Evolutionary conservation across 2,888 invertebrate genomes (phyloP), one percentile per base, ranked within the genome.

Genomic region (Macrophya annulata): DNA sequence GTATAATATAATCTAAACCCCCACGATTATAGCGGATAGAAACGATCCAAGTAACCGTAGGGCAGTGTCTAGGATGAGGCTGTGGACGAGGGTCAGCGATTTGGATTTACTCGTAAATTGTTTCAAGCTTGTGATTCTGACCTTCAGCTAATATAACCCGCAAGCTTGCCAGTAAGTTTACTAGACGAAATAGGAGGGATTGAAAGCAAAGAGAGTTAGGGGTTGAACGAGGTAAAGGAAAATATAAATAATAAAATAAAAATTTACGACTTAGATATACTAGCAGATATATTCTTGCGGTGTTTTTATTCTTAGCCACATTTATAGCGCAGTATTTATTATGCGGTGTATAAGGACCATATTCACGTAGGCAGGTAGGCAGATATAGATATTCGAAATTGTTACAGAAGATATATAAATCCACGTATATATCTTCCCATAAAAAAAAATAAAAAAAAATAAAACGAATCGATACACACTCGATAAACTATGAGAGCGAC

Each of bases 41-140:
- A 68, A 8, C 68, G 37, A 2, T 4, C 37, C 37, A 25, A 25
- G 21, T 10, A 68, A 68, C 17, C 62, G 62, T 25, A 68, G 37
- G 37, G 68, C 37, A 68, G 31, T 37, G 68, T 37, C 1, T 37
- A 68, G 31, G 37, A 37, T 25, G 31, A 37, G 68, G 37, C 31
- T 37, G 25, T 37, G 68, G 37, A 68, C 68, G 68, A 68, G 68
- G 68, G 68, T 68, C 68, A 37, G 1, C 37, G 68, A 68, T 37
- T 37, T 37, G 37, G 68, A 68, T 68, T 68, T 68, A 4, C 37
- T 68, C 68, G 37, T 37, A 68, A 68, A 68, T 68, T 68, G 68
- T 68, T 68, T 68, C 68, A 25, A 68, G 68, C 68, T 17, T 68
- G 68, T 68, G 37, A 37, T 68, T 37, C 68, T 37, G 68, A 68